Base-by-base conservation (phyloP, 1,140 invertebrate genomes). In the Bombus sibiricus region DNA sequence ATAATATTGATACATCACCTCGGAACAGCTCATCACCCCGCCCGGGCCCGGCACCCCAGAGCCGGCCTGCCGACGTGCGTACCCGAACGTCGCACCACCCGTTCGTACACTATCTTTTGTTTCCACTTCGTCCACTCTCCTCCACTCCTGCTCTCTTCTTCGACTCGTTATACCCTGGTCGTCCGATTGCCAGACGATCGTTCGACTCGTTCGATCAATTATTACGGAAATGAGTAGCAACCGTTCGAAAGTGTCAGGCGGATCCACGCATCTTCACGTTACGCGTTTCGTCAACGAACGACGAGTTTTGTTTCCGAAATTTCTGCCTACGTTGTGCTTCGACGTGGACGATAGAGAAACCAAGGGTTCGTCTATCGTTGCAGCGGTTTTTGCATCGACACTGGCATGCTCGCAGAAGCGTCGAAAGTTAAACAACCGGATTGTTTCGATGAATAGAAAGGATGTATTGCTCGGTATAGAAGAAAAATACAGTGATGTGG, bases 1-100 rank as follows among this genome's bases (percentile, higher is more conserved):
- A 93, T 96, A 96, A 93, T 96, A 96, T 93, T 96, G 96, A 95
- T 96, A 96, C 94, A 96, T 96, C 94, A 96, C 96, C 94, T 96
- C 96, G 93, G 96, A 95, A 93, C 96, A 96, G 94, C 96, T 96
- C 96, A 96, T 96, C 92, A 95, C 94, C 94, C 94, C 95, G 92
- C 94, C 93, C 91, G 93, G 93, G 93, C 94, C 93, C 92, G 94
- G 93, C 94, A 93, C 94, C 93, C 94, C 94, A 92, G 94, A 95
- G 94, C 94, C 94, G 93, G 94, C 93, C 92, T 95, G 94, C 86
- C 94, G 93, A 94, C 94, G 94, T 89, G 93, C 91, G 94, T 95
- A 94, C 85, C 94, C 94, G 93, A 95, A 95, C 93, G 93, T 94
- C 91, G 94, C 94, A 94, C 92, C 91, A 94, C 93, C 90, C 88